Base-by-base conservation (phyloP, 2,113 vertebrate genomes). In the Rutilus rutilus region DNA sequence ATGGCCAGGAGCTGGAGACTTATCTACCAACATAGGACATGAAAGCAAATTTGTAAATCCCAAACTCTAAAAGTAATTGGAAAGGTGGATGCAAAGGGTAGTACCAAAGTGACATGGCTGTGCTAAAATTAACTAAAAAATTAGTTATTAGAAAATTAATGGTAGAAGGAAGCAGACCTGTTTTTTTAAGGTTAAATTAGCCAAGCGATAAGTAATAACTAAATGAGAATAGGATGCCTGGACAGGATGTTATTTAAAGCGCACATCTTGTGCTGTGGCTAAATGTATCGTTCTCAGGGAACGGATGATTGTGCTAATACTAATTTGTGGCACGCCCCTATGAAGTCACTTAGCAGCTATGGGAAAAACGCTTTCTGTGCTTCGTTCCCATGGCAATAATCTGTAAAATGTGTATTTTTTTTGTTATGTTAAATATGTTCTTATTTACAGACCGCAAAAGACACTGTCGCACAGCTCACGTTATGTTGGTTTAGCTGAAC, bases 31-130 rank as follows among this genome's bases (percentile, higher is more conserved):
- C 93, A 93, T 87, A 80, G 89, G 90, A 94, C 94, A 93, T 96
- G 94, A 95, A 96, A 96, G 14, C 89, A 93, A 92, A 95, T 94
- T 93, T 94, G 93, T 95, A 91, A 93, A 89, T 91, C 92, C 90
- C 83, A 93, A 94, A 96, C 96, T 96, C 96, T 96, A 88, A 95
- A 96, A 95, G 96, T 98, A 97, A 98, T 98, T 97, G 96, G 96
- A 96, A 94, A 94, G 94, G 93, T 94, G 93, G 91, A 92, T 93
- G 92, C 87, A 90, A 85, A 93, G 92, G 90, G 92, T 88, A 85
- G 88, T 92, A 92, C 94, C 94, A 90, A 91, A 85, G 90, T 92
- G 92, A 93, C 93, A 92, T 83, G 86, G 89, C 85, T 90, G 69
- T 92, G 93, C 84, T 90, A 71, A 87, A 93, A 89, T 89, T 89